phyloP scores from a whole-genome alignment of 2,113 vertebrate genomes.

The Anser brachyrhynchus region DNA sequence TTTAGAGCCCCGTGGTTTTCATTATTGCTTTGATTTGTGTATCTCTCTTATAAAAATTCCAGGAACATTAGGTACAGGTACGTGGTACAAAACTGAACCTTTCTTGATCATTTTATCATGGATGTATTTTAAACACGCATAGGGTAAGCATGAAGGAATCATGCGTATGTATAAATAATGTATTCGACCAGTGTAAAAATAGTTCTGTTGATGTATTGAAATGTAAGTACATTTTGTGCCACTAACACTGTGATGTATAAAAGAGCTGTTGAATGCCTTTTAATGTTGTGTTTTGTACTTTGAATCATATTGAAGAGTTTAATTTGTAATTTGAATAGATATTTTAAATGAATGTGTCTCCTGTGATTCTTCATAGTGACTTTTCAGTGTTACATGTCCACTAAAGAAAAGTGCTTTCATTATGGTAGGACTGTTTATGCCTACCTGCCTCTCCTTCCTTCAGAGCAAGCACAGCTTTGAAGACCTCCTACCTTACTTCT shows the following conservation, averaged over 20 bases:
- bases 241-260: constrained; percentile 92
- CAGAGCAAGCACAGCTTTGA: neutral
- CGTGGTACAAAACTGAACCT: constrained; percentile 40
- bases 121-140: constrained; percentile 73
- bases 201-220: constrained; percentile 70
- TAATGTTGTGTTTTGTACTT: constrained; percentile 81
- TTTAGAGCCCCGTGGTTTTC: constrained; percentile 17
- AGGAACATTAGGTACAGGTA: constrained; percentile 43
- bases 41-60: constrained; percentile 24
- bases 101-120: constrained; percentile 53
- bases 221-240: constrained; percentile 81
- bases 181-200: constrained; percentile 67
- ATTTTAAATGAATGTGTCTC: constrained; percentile 75
- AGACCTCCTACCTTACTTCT: neutral
- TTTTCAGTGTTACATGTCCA: neutral
- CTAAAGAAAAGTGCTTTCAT: neutral
- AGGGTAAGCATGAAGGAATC: constrained; percentile 76
- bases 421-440: neutral
- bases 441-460: neutral
- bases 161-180: constrained; percentile 70
- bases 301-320: constrained; percentile 65
- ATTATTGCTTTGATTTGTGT: constrained; percentile 19
- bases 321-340: constrained; percentile 81
- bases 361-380: constrained; percentile 21
- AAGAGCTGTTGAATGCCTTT: constrained; percentile 78